phyloP scores from a whole-genome alignment of 2,113 vertebrate genomes.

The Stegostoma tigrinum region DNA sequence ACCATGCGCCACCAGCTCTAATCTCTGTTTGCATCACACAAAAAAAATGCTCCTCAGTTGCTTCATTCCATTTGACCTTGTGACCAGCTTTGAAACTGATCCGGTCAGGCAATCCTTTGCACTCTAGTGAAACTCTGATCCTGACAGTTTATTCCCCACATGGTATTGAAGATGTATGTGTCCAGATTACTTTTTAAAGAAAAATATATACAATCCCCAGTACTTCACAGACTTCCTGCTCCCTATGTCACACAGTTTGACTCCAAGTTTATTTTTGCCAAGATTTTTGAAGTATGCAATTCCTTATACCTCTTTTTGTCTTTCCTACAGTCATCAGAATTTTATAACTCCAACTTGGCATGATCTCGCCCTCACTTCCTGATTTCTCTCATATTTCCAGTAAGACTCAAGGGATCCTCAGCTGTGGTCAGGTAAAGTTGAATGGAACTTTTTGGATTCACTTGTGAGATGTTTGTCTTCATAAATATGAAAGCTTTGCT shows the following conservation, averaged over 20 bases:
- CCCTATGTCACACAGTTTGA: neutral
- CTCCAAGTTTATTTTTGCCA: neutral
- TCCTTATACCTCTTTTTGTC: neutral
- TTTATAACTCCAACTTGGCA: neutral
- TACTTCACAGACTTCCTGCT: neutral
- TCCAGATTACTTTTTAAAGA: neutral
- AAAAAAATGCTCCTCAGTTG: neutral
- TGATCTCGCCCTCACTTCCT: neutral
- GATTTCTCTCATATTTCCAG: neutral
- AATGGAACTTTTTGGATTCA: neutral
- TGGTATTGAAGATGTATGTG: neutral
- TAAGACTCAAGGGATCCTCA: neutral
- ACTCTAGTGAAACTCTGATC: neutral
- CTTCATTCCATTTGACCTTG: neutral
- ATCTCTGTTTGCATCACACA: neutral
- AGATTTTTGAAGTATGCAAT: neutral
- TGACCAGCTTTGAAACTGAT: neutral
- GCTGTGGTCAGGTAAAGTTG: slow-evolving; percentile 1
- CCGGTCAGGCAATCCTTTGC: neutral
- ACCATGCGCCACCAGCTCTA: neutral
- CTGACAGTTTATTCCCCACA: neutral
- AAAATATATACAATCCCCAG: neutral
- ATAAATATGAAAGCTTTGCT: neutral
- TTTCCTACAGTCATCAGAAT: neutral
- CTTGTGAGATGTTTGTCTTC: neutral